Evolutionary conservation across 1,140 invertebrate species (phyloP), one percentile per base, ranked within the genome.

Genomic region (Brachionus koreanus): DNA sequence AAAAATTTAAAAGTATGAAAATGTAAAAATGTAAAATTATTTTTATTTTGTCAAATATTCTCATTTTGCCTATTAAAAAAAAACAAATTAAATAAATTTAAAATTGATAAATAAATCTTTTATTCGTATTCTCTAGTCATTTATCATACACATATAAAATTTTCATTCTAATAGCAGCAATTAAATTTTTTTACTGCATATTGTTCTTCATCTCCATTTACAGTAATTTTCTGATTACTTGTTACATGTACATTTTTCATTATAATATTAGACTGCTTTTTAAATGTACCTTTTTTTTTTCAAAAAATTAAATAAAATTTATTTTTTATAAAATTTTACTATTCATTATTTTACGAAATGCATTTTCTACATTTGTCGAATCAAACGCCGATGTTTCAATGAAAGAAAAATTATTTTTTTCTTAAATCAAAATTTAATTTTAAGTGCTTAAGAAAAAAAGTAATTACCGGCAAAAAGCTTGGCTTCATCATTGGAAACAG

Each of bases 351-450:
- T 99, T 91, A 98, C 98, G 96, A 91, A 99, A 99, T 89, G 98
- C 98, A 85, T 94, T 94, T 91, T 99, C 97, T 85, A 99, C 97
- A 90, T 99, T 99, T 76, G 97, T 99, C 69, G 97, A 98, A 91
- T 99, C 97, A 94, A 98, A 99, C 84, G 97, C 97, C 91, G 96
- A 98, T 84, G 97, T 96, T 92, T 99, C 97, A 63, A 98, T 93
- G 91, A 99, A 99, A 93, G 98, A 97, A 65, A 99, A 91, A 85
- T 95, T 97, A 91, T 99, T 98, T 90, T 46, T 57, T 7, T 57
- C 19, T 57, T 57, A 3, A 43, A 42, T 39, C 13, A 39, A 61
- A 43, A 23, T 84, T 13, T 43, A 67, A 63, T 16, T 82, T 43
- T 69, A n/a, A n/a, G n/a, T n/a, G 4, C 63, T 67, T 10, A 61